Evolutionary conservation across 2,113 vertebrate species (phyloP), one percentile per base, ranked within the genome.

Genomic region (Dendropsophus ebraccatus): DNA sequence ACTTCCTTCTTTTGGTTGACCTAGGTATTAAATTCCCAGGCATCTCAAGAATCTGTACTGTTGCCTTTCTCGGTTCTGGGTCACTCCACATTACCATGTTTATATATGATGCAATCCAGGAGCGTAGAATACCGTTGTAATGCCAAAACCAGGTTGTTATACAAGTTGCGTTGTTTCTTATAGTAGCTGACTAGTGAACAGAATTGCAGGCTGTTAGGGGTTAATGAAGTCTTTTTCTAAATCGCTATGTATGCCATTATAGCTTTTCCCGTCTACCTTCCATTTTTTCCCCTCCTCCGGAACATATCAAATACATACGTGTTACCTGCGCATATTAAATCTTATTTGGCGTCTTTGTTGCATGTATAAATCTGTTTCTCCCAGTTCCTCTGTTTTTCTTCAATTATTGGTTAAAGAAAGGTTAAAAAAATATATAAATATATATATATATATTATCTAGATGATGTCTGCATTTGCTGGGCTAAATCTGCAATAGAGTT

Each of bases 231-330:
- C 5, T 69, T 35, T 10, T 19, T 9, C 16, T 19, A 14, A 21
- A 69, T 9, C 8, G 32, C 65, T 35, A 19, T 69, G 30, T 35
- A 69, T 75, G 13, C 13, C 73, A 49, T 47, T 28, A 75, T 25
- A 50, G 73, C 47, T 75, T 49, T 52, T 25, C 13, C 49, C 0
- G 17, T 77, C 12, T 54, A 54, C 74, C 17, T 30, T 76, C 0
- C 14, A 6, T 52, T 45, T 41, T 72, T 17, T 32, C 28, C 28
- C 11, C 10, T 5, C 37, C 17, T 70, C 17, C 49, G 13, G 30
- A 77, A 32, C 74, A 77, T 77, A 77, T 77, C 74, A 32, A 17
- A 76, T 50, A 30, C 45, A 76, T 77, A 75, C 73, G 11, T 77
- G 50, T 77, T 54, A 77, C 49, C 74, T 54, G 47, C 25, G 54